Base-by-base conservation (phyloP, 2,797 vertebrate species). In the Syngnathus acus region DNA sequence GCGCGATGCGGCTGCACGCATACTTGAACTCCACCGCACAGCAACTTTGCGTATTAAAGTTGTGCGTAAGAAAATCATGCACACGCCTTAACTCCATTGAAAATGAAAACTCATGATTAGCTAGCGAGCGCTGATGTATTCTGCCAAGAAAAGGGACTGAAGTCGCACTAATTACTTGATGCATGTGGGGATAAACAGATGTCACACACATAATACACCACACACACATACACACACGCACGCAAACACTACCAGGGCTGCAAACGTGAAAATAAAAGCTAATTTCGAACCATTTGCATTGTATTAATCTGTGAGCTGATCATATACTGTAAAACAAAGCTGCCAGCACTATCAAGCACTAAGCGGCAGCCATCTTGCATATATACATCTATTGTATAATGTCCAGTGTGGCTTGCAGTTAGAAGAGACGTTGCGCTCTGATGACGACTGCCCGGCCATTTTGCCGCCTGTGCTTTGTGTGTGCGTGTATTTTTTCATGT, bases 371-470 rank as follows among this genome's bases (percentile, higher is more conserved):
- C 45, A 19, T 32, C 14, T 64, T 50, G 62, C 21, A 45, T 63
- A 9, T 7, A 48, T 47, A 47, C 26, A 57, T 16, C 13, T 38
- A 19, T 51, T 37, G 14, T 38, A 50, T 37, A 64, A n/a, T 53
- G 17, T 38, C 10, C 19, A 39, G 7, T 23, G 26, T 47, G 55
- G 62, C 85, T 86, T 32, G 68, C 85, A 88, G 88, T 89, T 84
- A 64, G 89, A 91, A 86, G 88, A 87, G 82, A 57, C 54, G 11
- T 64, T 5, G 1, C 21, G 55, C 82, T 89, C 80, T 86, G 72
- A 91, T 90, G 88, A 91, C 81, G 78, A 84, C 89, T 89, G 84
- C 78, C 86, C 82, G 13, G 64, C 37, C 17, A 40, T 40, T 40
- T 60, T 39, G 58, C 23, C 21, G 40, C 13, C 16, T 4, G 62